Evolutionary conservation across 2,888 invertebrate species (phyloP).

Genomic region (Carabus problematicus): DNA sequence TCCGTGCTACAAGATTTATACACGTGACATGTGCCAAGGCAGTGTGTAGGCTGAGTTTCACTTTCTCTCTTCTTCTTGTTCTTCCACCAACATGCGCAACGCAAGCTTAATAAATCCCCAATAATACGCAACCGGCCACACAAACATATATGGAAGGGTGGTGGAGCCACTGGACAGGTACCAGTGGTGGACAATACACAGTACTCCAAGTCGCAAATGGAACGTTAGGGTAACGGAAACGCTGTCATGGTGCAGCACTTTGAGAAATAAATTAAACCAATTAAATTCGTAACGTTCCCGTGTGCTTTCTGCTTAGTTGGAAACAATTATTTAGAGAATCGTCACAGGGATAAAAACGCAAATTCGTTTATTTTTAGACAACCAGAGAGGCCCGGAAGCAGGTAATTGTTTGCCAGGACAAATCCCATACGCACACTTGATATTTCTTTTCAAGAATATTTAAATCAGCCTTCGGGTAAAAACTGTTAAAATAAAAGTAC

Average conservation of each 20-base stretch:
- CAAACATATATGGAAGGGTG: neutral
- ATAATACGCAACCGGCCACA: neutral
- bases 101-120: neutral
- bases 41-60: neutral
- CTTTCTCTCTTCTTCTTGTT: neutral
- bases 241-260: conserved; percentile 18
- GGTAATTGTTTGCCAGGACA: conserved; percentile 27
- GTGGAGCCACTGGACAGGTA: too few species aligned
- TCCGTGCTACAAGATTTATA: conserved; percentile 40
- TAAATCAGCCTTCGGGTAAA: neutral
- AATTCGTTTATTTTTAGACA: conserved; percentile 35
- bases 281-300: conserved; percentile 33
- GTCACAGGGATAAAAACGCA: conserved; percentile 33
- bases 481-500: neutral
- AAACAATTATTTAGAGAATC: conserved; percentile 38
- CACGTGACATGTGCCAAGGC: conserved; percentile 22
- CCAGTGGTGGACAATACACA: too few species aligned
- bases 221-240: neutral
- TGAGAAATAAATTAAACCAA: conserved; percentile 40
- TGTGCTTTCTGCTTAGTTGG: conserved; percentile 22
- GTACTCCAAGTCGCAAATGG: too few species aligned
- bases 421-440: conserved; percentile 7
- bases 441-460: conserved; percentile 4
- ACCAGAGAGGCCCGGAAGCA: neutral
- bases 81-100: neutral